Conservation (phyloP, 1,140 invertebrate species). For the Zaprionus ghesquierei region DNA sequence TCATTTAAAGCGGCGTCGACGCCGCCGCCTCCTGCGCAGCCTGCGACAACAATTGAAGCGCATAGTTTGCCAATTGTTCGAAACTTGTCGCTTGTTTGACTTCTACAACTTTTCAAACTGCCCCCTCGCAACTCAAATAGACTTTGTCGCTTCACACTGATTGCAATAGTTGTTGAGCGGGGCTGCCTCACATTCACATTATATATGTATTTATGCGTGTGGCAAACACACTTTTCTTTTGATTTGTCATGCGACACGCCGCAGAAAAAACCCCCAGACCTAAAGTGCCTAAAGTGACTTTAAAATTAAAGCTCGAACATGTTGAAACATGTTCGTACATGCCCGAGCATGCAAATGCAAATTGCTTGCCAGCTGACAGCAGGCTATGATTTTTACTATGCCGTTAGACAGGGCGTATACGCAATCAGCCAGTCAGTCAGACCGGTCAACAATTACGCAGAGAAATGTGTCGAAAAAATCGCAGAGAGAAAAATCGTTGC, state of each 20-base stretch:
- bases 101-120: slow-evolving; percentile 65
- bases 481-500: not conserved
- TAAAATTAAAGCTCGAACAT: slow-evolving; percentile 7
- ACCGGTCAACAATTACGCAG: not conserved
- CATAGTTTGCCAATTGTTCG: slow-evolving; percentile 76
- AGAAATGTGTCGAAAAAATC: not conserved
- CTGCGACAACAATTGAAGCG: slow-evolving; percentile 71
- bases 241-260: slow-evolving; percentile 22
- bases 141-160: slow-evolving; percentile 78
- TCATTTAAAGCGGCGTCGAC: slow-evolving; percentile 58
- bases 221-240: slow-evolving; percentile 37
- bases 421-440: slow-evolving; percentile 6
- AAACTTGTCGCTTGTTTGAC: slow-evolving; percentile 63
- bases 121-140: slow-evolving; percentile 62
- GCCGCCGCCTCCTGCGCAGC: too few species aligned
- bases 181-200: slow-evolving; percentile 22
- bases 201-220: slow-evolving; percentile 53
- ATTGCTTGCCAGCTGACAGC: slow-evolving; percentile 2
- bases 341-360: not conserved
- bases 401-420: slow-evolving; percentile 2
- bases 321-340: too few species aligned
- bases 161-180: slow-evolving; percentile 60
- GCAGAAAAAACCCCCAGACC: slow-evolving; percentile 1
- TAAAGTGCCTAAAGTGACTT: too few species aligned
- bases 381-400: slow-evolving; percentile 11